Evolutionary conservation across 1,140 invertebrate species (phyloP).

Genomic region (Rhagoletis pomonella): DNA sequence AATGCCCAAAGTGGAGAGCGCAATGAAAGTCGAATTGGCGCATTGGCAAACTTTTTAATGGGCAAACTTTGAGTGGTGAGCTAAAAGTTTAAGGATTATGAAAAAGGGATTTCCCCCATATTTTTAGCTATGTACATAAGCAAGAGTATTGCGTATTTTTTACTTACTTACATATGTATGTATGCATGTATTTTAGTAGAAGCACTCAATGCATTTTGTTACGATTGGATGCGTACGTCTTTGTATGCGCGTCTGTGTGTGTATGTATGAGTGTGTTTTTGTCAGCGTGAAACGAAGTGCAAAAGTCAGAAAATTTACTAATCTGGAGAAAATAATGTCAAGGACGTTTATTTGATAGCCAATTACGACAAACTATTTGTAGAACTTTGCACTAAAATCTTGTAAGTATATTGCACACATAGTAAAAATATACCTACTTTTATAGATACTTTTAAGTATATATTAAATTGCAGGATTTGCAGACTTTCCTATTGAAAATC

Average conservation of each 20-base stretch:
- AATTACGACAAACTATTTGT: not conserved
- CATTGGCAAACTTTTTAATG: conserved; percentile 50
- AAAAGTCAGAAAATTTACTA: conserved; percentile 6
- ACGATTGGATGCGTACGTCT: conserved; percentile 13
- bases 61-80: conserved; percentile 48
- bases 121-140: not conserved
- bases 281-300: conserved; percentile 4
- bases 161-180: not conserved
- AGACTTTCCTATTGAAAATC: too few relatives aligned
- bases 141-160: not conserved
- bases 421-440: too few relatives aligned
- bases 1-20: not conserved
- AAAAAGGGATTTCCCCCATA: conserved; percentile 24
- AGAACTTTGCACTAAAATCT: too few relatives aligned
- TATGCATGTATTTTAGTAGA: not conserved
- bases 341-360: conserved; percentile 46
- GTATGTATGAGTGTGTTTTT: not conserved
- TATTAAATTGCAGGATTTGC: too few relatives aligned
- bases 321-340: conserved; percentile 26
- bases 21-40: conserved; percentile 47
- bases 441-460: too few relatives aligned
- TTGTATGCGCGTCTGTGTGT: not conserved
- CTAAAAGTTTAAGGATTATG: conserved; percentile 52
- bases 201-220: conserved; percentile 43
- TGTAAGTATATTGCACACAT: not conserved